Evolutionary conservation across 1,140 invertebrate genomes (phyloP), one percentile per base, ranked within the genome.

Genomic region (Acyrthosiphon pisum): DNA sequence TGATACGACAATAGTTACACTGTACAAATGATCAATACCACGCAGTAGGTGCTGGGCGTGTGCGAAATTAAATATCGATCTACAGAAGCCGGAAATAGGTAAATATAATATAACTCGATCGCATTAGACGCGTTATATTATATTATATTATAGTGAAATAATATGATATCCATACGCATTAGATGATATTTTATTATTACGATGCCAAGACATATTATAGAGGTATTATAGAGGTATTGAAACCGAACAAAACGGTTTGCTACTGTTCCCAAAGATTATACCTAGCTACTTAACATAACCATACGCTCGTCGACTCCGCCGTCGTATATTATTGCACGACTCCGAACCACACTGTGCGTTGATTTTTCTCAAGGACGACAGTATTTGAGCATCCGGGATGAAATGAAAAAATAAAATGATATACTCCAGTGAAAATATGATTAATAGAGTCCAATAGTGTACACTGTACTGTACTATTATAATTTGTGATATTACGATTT

Each of bases 401-500:
- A 84, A 84, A 41, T 41, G 3, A 11, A 83, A 83, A 76, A 76
- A 35, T 20, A 83, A 41, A 37, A 23, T 41, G 23, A 84, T 87
- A 44, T 48, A 87, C 41, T n/a, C 20, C 84, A 26, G 48, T 87
- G 26, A 48, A 46, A 86, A 86, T 44, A 46, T 87, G 84, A 87
- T 87, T 44, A 41, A 86, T 87, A 46, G 41, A 87, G 30, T 37
- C 81, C 20, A 41, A 35, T 68, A n/a, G 11, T n/a, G 18, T n/a
- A n/a, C 30, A 30, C 11, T 30, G 30, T 84, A 44, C 83, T 41
- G 23, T 84, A 84, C 83, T 9, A 86, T 53, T 50, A 89, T 53
- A 48, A 89, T 89, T 53, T 50, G 53, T 53, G 35, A 89, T 89
- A 53, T 89, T 89, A 50, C 18, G 87, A 37, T 37, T 86, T 86